phyloP scores from a whole-genome alignment of 1,140 invertebrate species.

The Drosophila bipectinata region DNA sequence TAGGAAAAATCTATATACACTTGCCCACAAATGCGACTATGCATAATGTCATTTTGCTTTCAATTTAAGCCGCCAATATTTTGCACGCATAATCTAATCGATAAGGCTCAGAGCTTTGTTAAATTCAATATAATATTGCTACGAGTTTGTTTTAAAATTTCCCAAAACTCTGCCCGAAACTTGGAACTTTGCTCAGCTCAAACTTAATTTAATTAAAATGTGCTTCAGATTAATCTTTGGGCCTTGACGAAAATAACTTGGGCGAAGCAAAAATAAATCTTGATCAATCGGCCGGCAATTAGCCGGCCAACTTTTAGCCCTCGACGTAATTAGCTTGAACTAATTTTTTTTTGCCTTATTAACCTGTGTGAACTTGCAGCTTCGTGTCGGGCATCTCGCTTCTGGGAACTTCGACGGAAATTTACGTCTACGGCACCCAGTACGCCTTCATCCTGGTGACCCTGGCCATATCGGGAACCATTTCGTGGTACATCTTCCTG shows the following conservation, averaged over 20 bases:
- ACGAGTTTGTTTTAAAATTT: constrained; percentile 1
- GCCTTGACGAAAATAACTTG: constrained; percentile 6
- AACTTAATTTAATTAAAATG: constrained; percentile 44
- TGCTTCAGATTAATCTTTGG: constrained; percentile 8
- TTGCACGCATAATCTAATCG: not conserved
- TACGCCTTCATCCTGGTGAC: constrained; percentile 88
- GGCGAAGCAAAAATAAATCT: constrained; percentile 18
- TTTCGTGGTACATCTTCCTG: constrained; percentile 90
- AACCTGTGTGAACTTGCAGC: constrained; percentile 84
- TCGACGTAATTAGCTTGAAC: constrained; percentile 30
- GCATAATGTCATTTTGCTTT: constrained; percentile 5
- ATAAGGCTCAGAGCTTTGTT: not conserved
- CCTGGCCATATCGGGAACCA: constrained; percentile 87
- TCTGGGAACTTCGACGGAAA: constrained; percentile 92
- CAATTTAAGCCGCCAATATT: not conserved
- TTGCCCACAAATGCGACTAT: constrained; percentile 8
- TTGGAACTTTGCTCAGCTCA: constrained; percentile 6
- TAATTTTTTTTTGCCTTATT: constrained; percentile 6
- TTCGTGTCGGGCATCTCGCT: constrained; percentile 95
- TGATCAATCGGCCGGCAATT: constrained; percentile 47
- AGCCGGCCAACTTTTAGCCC: constrained; percentile 25
- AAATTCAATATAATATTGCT: not conserved
- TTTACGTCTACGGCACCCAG: constrained; percentile 92
- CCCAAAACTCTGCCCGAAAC: constrained; percentile 1
- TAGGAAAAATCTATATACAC: constrained; percentile 9